Conservation (phyloP, 2,888 invertebrate genomes). For the Norana najaformis region DNA sequence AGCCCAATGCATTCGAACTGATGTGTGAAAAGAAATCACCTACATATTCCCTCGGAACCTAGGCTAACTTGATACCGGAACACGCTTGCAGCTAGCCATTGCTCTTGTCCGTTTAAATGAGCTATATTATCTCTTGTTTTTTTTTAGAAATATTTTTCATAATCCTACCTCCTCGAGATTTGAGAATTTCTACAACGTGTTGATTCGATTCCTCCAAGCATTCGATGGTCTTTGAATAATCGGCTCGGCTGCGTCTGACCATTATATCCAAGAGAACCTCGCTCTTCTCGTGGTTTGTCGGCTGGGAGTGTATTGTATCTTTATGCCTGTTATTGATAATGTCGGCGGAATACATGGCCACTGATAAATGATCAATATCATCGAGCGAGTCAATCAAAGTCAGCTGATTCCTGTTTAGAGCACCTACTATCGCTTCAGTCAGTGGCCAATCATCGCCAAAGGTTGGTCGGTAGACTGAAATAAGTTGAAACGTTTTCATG, state of each 20-base stretch:
- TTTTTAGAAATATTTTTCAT: not conserved
- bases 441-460: not conserved
- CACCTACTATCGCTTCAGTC: not conserved
- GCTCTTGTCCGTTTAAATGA: no score
- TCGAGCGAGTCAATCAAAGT: not conserved
- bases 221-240: not conserved
- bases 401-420: not conserved
- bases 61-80: no score
- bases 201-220: not conserved
- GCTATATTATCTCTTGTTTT: not conserved
- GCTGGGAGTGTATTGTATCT: not conserved
- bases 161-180: not conserved
- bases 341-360: not conserved
- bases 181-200: not conserved
- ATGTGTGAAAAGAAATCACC: no score
- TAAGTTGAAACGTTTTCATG: not conserved
- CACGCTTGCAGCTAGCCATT: no score
- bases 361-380: not conserved
- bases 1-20: no score
- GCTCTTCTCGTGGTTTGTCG: not conserved
- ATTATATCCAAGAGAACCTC: not conserved
- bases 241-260: not conserved
- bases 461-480: not conserved
- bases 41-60: no score
- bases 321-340: not conserved